These are phyloP conservation scores for Craniophora ligustri DNA, from an alignment of 2,888 invertebrate species.

Conservation along the genomic window DNA sequence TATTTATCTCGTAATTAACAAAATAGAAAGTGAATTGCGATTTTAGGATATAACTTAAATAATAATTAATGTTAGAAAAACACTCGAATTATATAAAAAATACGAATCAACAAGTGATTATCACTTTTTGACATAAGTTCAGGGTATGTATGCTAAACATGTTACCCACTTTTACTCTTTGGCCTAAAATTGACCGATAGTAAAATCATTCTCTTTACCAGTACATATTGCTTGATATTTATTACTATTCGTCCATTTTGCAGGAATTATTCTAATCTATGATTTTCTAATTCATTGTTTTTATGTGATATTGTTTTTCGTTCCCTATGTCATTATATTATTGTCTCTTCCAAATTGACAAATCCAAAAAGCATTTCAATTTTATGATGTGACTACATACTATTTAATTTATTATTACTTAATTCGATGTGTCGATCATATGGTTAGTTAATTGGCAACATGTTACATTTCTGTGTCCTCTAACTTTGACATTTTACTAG, in stretches of 20 bases:
- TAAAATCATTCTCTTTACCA: slow-evolving; percentile 39
- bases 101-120: slow-evolving; percentile 33
- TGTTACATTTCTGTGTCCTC: slow-evolving; percentile 65
- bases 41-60: slow-evolving; percentile 15
- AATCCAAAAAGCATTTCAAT: slow-evolving; percentile 14
- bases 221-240: slow-evolving; percentile 31
- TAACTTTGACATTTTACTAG: slow-evolving; percentile 67
- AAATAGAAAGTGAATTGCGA: slow-evolving; percentile 67
- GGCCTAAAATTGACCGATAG: slow-evolving; percentile 56
- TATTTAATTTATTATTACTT: slow-evolving; percentile 22
- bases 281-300: slow-evolving; percentile 20
- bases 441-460: slow-evolving; percentile 38
- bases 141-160: slow-evolving; percentile 71
- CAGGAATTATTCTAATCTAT: slow-evolving; percentile 26
- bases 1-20: slow-evolving; percentile 65
- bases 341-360: background rate
- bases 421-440: slow-evolving; percentile 6
- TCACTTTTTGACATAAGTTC: slow-evolving; percentile 54
- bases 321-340: slow-evolving; percentile 11
- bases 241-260: slow-evolving; percentile 24
- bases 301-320: slow-evolving; percentile 6
- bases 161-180: slow-evolving; percentile 71
- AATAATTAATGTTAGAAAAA: slow-evolving; percentile 21
- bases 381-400: slow-evolving; percentile 9
- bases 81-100: slow-evolving; percentile 21